phyloP scores from a whole-genome alignment of 2,113 vertebrate genomes.

The Calonectris borealis region DNA sequence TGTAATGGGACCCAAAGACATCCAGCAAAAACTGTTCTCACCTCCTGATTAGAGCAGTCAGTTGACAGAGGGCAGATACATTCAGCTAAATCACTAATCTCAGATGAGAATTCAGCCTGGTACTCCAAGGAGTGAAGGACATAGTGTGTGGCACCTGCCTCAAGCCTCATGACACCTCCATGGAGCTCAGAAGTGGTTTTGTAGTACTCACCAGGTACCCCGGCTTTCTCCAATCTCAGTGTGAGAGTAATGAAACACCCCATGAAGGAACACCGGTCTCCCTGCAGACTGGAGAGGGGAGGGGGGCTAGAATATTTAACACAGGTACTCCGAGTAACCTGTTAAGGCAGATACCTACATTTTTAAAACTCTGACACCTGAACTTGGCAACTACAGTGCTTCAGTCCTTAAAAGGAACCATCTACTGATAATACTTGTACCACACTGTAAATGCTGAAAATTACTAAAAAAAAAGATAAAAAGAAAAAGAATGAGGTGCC shows the following conservation, averaged over 20 bases:
- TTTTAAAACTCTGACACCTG: not conserved
- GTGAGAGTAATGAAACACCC: not conserved
- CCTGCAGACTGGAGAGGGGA: not conserved
- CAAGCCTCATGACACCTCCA: not conserved
- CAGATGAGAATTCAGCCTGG: not conserved
- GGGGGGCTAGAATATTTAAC: not conserved
- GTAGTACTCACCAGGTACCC: not conserved
- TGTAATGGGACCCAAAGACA: not conserved
- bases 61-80: not conserved
- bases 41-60: not conserved
- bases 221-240: not conserved
- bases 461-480: not conserved
- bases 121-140: not conserved
- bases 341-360: not conserved
- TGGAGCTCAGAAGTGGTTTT: not conserved
- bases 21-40: not conserved
- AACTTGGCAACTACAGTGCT: not conserved
- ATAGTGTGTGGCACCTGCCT: not conserved
- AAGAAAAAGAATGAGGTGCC: not conserved
- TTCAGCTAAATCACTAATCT: not conserved
- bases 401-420: not conserved
- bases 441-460: not conserved
- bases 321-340: not conserved
- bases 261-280: not conserved
- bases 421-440: not conserved